Conservation (phyloP, 2,888 invertebrate genomes). For the Aproaerema taeniolella region DNA sequence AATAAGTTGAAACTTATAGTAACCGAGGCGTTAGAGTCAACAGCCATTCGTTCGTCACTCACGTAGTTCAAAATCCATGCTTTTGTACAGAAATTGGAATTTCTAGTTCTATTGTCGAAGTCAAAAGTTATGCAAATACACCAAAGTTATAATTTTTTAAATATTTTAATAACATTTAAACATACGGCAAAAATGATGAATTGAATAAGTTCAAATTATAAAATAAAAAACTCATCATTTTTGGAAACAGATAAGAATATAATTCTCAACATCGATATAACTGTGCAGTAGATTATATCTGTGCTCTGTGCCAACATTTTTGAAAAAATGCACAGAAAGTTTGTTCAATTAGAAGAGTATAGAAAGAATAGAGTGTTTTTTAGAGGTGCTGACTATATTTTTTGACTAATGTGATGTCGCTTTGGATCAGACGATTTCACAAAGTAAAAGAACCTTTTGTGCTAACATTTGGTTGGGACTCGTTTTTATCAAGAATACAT, state of each 20-base stretch:
- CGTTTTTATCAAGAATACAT: background rate
- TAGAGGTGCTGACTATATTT: constrained; percentile 54
- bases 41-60: constrained; percentile 54
- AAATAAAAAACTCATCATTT: constrained; percentile 23
- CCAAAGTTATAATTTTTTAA: constrained; percentile 8
- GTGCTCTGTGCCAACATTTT: constrained; percentile 57
- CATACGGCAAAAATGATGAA: constrained; percentile 58
- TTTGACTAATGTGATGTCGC: constrained; percentile 33
- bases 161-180: constrained; percentile 29
- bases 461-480: background rate
- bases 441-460: no score
- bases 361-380: constrained; percentile 34
- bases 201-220: constrained; percentile 8
- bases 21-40: constrained; percentile 66
- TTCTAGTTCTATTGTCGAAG: constrained; percentile 38
- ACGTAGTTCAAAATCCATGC: constrained; percentile 61
- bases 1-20: constrained; percentile 40
- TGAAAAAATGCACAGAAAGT: constrained; percentile 50
- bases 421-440: background rate
- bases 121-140: constrained; percentile 38
- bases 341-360: constrained; percentile 36
- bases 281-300: constrained; percentile 39
- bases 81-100: constrained; percentile 69
- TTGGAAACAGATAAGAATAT: constrained; percentile 1
- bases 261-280: constrained; percentile 43